Conservation (phyloP, 2,888 invertebrate species). For the Stenodema calcarata region DNA sequence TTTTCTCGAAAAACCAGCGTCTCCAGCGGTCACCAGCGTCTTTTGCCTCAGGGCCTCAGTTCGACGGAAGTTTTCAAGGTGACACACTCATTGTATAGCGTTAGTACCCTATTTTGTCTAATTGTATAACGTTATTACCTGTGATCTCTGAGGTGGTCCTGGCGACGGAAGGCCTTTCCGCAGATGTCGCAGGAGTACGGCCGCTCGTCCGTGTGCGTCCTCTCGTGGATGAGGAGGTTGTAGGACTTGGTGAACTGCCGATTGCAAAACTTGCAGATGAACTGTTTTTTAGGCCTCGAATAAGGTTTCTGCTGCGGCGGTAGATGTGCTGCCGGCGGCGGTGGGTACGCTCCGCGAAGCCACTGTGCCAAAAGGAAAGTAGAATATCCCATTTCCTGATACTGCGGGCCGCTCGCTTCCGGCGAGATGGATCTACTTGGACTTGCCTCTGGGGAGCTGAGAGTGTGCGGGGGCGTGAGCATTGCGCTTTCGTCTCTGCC, state of each 20-base stretch:
- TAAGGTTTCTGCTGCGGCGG: slow-evolving; percentile 62
- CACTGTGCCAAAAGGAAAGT: slow-evolving; percentile 76
- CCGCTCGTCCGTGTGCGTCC: slow-evolving; percentile 95
- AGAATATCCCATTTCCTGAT: slow-evolving; percentile 57
- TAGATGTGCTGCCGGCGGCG: slow-evolving; percentile 64
- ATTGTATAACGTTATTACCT: no score
- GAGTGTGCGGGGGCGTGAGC: slow-evolving; percentile 52
- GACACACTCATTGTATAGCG: background rate
- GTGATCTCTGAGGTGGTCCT: slow-evolving; percentile 91
- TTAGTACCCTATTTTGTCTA: no score
- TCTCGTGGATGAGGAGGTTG: slow-evolving; percentile 95
- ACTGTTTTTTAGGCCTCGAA: slow-evolving; percentile 77
- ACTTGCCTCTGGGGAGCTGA: slow-evolving; percentile 50
- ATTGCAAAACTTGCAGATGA: slow-evolving; percentile 97
- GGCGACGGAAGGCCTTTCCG: slow-evolving; percentile 92
- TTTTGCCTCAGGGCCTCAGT: no score
- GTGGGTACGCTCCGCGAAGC: slow-evolving; percentile 74
- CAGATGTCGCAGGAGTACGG: slow-evolving; percentile 97
- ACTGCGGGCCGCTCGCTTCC: slow-evolving; percentile 19
- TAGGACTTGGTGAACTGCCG: slow-evolving; percentile 98
- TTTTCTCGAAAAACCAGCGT: no score
- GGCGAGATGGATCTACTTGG: slow-evolving; percentile 42
- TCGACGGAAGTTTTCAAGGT: no score
- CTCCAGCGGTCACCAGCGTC: no score
- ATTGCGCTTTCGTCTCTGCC: slow-evolving; percentile 47